phyloP scores from a whole-genome alignment of 2,888 invertebrate genomes.

The Pachymerium ferrugineum region DNA sequence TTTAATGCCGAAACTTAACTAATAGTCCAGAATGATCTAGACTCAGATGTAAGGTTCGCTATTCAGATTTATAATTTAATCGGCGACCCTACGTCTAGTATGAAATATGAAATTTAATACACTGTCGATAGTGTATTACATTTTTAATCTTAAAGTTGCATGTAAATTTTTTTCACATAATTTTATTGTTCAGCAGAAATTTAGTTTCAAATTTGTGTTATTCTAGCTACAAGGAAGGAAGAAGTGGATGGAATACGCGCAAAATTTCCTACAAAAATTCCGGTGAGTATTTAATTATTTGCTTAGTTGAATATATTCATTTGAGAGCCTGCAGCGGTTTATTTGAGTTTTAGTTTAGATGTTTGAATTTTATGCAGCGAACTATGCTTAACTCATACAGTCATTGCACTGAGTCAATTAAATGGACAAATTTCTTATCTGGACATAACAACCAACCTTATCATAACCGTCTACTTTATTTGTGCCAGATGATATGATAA shows the following conservation, averaged over 20 bases:
- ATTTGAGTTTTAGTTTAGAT: conserved; percentile 25
- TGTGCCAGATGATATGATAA: conserved; percentile 1
- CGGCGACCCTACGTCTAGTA: too few species aligned
- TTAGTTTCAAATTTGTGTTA: conserved; percentile 41
- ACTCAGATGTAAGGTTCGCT: too few species aligned
- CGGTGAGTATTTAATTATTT: conserved; percentile 58
- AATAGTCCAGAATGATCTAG: too few species aligned
- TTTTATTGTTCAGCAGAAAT: too few species aligned
- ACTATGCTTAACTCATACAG: conserved; percentile 23
- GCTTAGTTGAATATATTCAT: too few species aligned
- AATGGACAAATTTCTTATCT: neutral
- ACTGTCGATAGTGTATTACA: too few species aligned
- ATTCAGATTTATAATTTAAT: too few species aligned
- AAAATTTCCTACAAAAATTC: conserved; percentile 74
- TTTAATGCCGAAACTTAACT: too few species aligned
- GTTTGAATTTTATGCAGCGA: conserved; percentile 32
- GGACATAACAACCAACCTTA: neutral
- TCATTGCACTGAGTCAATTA: conserved; percentile 31
- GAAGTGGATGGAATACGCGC: conserved; percentile 70
- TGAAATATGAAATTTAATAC: too few species aligned
- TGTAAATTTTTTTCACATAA: neutral
- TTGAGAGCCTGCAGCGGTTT: too few species aligned
- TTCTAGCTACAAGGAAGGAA: conserved; percentile 62
- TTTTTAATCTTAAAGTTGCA: neutral
- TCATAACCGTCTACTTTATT: conserved; percentile 25